These are phyloP conservation scores for Tetrao urogallus DNA, from an alignment of 2,113 vertebrate genomes.

Conservation along the genomic window DNA sequence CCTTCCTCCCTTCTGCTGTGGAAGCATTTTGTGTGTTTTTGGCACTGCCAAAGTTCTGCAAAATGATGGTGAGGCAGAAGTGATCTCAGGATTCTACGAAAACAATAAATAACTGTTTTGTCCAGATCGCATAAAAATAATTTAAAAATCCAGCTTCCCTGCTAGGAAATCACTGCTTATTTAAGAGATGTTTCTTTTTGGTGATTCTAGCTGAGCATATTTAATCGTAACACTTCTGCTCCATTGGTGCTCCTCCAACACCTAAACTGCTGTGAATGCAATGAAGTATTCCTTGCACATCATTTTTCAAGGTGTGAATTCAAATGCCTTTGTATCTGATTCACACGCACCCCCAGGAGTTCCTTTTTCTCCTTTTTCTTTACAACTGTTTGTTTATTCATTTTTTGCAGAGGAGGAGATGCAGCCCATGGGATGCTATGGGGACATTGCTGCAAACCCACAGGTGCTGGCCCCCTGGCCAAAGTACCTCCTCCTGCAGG, in stretches of 20 bases:
- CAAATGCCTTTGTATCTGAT: background rate
- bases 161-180: background rate
- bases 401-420: background rate
- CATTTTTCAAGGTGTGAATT: background rate
- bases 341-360: background rate
- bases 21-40: background rate
- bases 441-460: background rate
- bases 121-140: background rate
- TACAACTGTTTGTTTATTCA: too few species aligned
- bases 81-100: background rate
- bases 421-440: background rate
- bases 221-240: rapidly evolving
- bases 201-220: background rate
- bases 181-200: background rate
- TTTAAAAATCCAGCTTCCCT: background rate
- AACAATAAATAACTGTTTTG: background rate
- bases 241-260: background rate
- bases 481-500: conserved; percentile 4
- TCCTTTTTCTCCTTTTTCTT: background rate
- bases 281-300: background rate
- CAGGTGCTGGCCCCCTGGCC: background rate
- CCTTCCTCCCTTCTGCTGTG: rapidly evolving
- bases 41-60: background rate
- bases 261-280: background rate
- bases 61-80: background rate